These are phyloP conservation scores for Artibeus lituratus DNA, from an alignment of 2,797 vertebrate genomes.

Conservation along the genomic window DNA sequence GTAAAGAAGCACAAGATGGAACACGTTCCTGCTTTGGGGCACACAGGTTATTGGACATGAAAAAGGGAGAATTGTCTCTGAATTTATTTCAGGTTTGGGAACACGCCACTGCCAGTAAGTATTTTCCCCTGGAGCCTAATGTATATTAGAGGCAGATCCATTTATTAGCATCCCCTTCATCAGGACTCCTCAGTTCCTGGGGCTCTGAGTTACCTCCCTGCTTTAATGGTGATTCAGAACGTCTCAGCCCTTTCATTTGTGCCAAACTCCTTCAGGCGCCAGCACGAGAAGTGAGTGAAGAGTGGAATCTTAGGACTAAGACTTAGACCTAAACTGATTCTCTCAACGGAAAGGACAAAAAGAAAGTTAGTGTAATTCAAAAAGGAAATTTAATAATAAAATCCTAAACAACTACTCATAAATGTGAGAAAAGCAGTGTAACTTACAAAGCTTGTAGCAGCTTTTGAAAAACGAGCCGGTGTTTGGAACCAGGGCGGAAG, in stretches of 20 bases:
- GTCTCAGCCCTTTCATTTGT: conserved; percentile 46
- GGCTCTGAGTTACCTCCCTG: conserved; percentile 38
- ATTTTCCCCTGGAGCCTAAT: conserved; percentile 34
- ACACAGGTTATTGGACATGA: conserved; percentile 52
- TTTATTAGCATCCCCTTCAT: not conserved
- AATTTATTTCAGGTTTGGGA: conserved; percentile 64
- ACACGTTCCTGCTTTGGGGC: conserved; percentile 46
- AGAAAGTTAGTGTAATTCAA: conserved; percentile 21
- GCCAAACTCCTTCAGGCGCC: not conserved
- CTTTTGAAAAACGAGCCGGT: conserved; percentile 45
- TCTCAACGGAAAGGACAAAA: not conserved
- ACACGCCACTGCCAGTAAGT: conserved; percentile 50
- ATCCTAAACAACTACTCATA: conserved; percentile 14
- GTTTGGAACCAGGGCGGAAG: not conserved
- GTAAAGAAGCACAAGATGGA: conserved; percentile 57
- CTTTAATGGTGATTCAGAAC: conserved; percentile 50
- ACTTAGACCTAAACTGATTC: conserved; percentile 42
- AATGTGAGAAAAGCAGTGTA: conserved; percentile 37
- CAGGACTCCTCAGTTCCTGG: not conserved
- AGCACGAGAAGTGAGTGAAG: conserved; percentile 20
- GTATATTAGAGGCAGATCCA: conserved; percentile 54
- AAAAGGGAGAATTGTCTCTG: conserved; percentile 48
- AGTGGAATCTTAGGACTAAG: conserved; percentile 47
- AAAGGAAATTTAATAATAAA: conserved; percentile 53
- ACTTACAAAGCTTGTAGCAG: conserved; percentile 15